These are phyloP conservation scores for Pollenia angustigena DNA, from an alignment of 2,888 invertebrate genomes.

Conservation along the genomic window DNA sequence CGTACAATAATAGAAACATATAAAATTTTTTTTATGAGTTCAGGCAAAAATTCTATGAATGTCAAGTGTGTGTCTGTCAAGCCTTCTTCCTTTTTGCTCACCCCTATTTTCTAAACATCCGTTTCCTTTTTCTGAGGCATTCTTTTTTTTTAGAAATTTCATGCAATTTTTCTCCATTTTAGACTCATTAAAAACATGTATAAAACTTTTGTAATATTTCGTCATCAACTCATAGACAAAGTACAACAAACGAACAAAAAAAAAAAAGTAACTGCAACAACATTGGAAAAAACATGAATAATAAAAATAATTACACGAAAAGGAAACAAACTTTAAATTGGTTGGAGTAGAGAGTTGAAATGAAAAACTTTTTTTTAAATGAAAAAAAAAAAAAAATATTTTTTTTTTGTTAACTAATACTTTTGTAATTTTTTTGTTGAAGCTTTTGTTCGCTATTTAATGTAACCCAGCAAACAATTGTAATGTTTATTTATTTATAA, in stretches of 20 bases:
- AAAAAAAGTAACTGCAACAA: constrained; percentile 7
- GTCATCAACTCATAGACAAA: constrained; percentile 49
- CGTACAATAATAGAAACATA: constrained; percentile 2
- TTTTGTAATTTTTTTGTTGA: background rate
- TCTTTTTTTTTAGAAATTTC: background rate
- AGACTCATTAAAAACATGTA: constrained; percentile 55
- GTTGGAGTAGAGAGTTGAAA: constrained; percentile 43
- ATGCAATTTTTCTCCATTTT: constrained; percentile 43
- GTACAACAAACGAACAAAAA: constrained; percentile 7
- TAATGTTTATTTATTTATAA: no score
- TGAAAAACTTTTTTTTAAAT: constrained; percentile 19
- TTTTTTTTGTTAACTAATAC: background rate
- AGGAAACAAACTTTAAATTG: constrained; percentile 64
- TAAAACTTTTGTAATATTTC: constrained; percentile 56
- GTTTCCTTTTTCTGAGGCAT: constrained; percentile 11
- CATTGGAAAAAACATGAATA: constrained; percentile 44
- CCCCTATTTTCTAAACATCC: constrained; percentile 14
- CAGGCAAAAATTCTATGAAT: background rate
- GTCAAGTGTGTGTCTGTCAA: background rate
- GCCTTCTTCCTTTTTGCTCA: background rate
- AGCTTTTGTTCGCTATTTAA: background rate
- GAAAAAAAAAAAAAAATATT: background rate
- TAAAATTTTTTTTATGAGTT: background rate
- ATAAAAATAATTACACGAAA: constrained; percentile 63
- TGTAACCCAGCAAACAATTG: no score